These are phyloP conservation scores for Brachyrhaphis roseni DNA, from an alignment of 2,797 vertebrate species.

Conservation along the genomic window DNA sequence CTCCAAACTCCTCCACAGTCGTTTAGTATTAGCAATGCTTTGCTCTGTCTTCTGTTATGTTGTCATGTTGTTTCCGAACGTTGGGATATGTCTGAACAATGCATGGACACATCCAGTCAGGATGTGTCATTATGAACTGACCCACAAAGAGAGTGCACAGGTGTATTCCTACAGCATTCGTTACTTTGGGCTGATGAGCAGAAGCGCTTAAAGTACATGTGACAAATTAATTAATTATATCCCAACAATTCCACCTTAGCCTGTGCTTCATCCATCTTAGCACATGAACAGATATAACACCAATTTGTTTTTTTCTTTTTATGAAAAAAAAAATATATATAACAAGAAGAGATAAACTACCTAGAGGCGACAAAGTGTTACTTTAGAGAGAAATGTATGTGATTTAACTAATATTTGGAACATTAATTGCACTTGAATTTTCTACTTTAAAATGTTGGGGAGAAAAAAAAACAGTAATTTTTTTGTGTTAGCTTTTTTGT, in stretches of 20 bases:
- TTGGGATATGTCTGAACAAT: constrained; percentile 14
- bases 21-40: background rate
- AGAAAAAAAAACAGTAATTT: constrained; percentile 31
- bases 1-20: background rate
- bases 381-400: constrained; percentile 82
- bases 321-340: constrained; percentile 44
- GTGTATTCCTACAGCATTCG: constrained; percentile 29
- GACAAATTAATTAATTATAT: constrained; percentile 10
- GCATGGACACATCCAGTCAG: constrained; percentile 24
- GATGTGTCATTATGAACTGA: constrained; percentile 30
- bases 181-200: constrained; percentile 57
- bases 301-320: constrained; percentile 34
- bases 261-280: constrained; percentile 36
- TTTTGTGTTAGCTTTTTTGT: constrained; percentile 73
- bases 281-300: constrained; percentile 40
- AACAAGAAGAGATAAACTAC: constrained; percentile 82
- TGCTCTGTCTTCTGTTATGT: constrained; percentile 56
- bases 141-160: constrained; percentile 50
- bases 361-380: constrained; percentile 84
- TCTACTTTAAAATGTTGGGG: constrained; percentile 79
- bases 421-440: constrained; percentile 90
- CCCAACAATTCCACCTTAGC: constrained; percentile 36
- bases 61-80: constrained; percentile 79
- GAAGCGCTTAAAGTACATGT: constrained; percentile 66
- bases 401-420: constrained; percentile 87